phyloP scores from a whole-genome alignment of 2,113 vertebrate species.

The Zapornia atra region DNA sequence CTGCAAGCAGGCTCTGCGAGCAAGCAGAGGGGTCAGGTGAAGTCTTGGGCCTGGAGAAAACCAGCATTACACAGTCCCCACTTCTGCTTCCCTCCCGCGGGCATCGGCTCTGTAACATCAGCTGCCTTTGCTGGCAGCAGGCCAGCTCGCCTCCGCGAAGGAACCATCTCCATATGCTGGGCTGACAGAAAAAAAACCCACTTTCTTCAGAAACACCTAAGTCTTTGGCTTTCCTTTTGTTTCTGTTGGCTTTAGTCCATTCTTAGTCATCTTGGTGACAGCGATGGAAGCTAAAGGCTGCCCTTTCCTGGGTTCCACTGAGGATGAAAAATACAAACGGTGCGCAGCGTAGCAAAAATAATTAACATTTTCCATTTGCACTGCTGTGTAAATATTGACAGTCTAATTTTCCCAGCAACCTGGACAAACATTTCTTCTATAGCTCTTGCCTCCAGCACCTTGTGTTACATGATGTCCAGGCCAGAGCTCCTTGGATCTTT shows the following conservation, averaged over 20 bases:
- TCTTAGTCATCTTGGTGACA: not conserved
- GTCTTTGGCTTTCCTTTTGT: not conserved
- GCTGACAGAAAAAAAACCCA: not conserved
- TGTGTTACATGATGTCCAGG: rapidly evolving
- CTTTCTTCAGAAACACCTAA: not conserved
- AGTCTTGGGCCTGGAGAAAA: not conserved
- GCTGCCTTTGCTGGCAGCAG: not conserved
- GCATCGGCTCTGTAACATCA: not conserved
- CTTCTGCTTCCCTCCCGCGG: not conserved
- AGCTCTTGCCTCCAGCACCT: not conserved
- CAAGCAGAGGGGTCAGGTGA: not conserved
- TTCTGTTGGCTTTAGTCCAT: slow-evolving; percentile 6
- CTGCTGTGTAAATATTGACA: not conserved
- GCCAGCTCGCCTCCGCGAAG: not conserved
- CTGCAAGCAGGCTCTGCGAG: not conserved
- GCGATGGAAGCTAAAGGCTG: not conserved
- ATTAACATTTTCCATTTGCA: not conserved
- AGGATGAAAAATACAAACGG: not conserved
- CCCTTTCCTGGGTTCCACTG: not conserved
- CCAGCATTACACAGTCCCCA: not conserved
- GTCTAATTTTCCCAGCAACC: not conserved
- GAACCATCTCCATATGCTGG: not conserved
- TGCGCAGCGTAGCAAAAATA: not conserved
- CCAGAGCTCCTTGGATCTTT: not conserved
- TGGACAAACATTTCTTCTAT: not conserved